phyloP scores from a whole-genome alignment of 2,888 invertebrate species.

The Drosophila rellima region DNA sequence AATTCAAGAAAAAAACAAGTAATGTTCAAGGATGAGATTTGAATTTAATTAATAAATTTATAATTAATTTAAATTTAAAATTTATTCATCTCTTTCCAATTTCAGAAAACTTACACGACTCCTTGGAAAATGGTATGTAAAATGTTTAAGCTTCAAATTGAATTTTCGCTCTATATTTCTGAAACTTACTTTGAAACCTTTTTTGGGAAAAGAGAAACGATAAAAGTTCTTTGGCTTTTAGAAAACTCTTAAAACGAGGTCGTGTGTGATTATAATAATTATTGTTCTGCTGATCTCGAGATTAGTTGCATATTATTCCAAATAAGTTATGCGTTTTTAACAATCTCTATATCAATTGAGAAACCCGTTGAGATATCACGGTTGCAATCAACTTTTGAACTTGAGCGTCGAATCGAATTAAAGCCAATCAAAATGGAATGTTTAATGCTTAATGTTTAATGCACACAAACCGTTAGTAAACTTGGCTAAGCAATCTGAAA shows the following conservation, averaged over 20 bases:
- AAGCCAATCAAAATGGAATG: slow-evolving; percentile 18
- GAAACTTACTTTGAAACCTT: neutral
- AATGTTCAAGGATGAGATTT: too few relatives aligned
- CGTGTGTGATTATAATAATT: neutral
- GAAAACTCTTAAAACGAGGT: neutral
- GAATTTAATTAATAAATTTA: too few relatives aligned
- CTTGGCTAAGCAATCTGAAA: slow-evolving; percentile 45
- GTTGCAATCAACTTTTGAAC: slow-evolving; percentile 35
- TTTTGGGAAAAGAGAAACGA: neutral
- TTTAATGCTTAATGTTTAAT: slow-evolving; percentile 40
- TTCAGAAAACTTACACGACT: too few relatives aligned
- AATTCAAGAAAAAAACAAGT: too few relatives aligned
- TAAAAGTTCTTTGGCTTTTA: neutral
- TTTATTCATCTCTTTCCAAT: too few relatives aligned
- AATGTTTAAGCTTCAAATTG: too few relatives aligned
- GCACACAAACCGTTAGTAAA: slow-evolving; percentile 68
- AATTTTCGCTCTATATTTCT: too few relatives aligned
- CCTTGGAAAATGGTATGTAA: too few relatives aligned
- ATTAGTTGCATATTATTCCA: neutral
- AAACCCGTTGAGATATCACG: slow-evolving; percentile 37
- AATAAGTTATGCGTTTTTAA: slow-evolving; percentile 1
- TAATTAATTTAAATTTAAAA: too few relatives aligned
- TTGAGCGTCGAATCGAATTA: slow-evolving; percentile 35
- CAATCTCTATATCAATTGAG: neutral
- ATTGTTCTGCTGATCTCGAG: neutral